Conservation (phyloP, 2,797 vertebrate species). For the Tragopan temminckii region DNA sequence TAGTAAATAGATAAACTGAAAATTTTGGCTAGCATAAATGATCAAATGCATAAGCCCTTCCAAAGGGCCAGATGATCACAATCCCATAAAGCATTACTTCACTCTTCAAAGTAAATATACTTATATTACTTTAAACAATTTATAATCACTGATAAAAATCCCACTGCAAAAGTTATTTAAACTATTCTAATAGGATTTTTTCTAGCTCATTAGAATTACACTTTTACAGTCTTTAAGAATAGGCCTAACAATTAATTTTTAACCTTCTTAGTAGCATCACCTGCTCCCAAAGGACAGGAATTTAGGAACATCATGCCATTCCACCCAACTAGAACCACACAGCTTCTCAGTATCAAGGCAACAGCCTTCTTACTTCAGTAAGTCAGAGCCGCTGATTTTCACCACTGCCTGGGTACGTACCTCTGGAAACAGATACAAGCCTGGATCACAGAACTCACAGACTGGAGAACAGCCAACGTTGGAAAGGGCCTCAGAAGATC, state of each 20-base stretch:
- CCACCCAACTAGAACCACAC: not conserved
- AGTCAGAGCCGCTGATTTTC: not conserved
- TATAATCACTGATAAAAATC: slow-evolving; percentile 23
- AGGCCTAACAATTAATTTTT: slow-evolving; percentile 56
- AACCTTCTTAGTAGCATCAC: slow-evolving; percentile 48
- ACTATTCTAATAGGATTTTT: slow-evolving; percentile 63
- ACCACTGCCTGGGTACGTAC: not conserved
- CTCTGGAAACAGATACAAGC: not conserved
- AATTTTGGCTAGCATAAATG: not conserved
- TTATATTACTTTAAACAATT: not conserved
- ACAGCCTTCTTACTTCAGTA: not conserved
- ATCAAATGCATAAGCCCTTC: not conserved
- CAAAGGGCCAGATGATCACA: not conserved
- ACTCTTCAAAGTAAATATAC: not conserved
- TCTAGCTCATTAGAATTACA: slow-evolving; percentile 61
- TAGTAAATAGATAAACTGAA: not conserved
- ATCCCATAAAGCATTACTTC: not conserved
- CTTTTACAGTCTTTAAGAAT: slow-evolving; percentile 46
- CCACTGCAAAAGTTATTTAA: slow-evolving; percentile 37
- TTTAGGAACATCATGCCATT: fast-evolving
- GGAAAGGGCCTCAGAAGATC: not conserved
- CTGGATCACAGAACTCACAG: not conserved
- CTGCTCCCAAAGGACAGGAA: slow-evolving; percentile 24
- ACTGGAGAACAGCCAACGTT: not conserved
- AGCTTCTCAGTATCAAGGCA: not conserved